Conservation (phyloP, 2,888 invertebrate species). For the Anorthoa munda region DNA sequence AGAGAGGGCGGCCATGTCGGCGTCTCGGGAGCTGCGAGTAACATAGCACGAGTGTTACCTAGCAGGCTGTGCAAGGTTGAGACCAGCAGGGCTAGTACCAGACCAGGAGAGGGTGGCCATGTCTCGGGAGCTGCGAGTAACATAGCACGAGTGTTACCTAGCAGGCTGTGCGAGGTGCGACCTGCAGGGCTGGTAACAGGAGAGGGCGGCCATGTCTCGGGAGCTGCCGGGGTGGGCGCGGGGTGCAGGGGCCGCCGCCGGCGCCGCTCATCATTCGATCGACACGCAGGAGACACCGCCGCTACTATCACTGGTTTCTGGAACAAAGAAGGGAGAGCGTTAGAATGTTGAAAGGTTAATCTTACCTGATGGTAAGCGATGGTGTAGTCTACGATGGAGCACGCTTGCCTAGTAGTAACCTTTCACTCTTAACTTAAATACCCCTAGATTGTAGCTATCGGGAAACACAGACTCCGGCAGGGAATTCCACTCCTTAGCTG, state of each 20-base stretch:
- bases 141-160: conserved; percentile 76
- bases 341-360: not conserved
- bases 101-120: conserved; percentile 89
- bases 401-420: no score
- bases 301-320: conserved; percentile 52
- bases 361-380: no score
- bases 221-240: conserved; percentile 73
- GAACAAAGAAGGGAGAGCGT: not conserved
- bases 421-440: no score
- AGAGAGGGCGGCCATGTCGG: conserved; percentile 88
- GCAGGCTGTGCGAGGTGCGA: conserved; percentile 88
- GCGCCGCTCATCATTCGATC: conserved; percentile 84
- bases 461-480: no score
- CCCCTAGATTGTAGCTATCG: no score
- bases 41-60: conserved; percentile 31
- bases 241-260: conserved; percentile 70
- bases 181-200: conserved; percentile 88
- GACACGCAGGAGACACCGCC: conserved; percentile 65
- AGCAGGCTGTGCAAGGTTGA: conserved; percentile 62
- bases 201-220: conserved; percentile 87
- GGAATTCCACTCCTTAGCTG: no score
- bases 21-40: conserved; percentile 70
- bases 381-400: no score
- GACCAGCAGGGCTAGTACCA: conserved; percentile 88
- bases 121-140: conserved; percentile 71